Percentiles rank a stretch among this genome's conserved stretches.
These are phyloP conservation scores for Erpetoichthys calabaricus DNA, from an alignment of 2,797 vertebrate genomes.

Conservation along the genomic window DNA sequence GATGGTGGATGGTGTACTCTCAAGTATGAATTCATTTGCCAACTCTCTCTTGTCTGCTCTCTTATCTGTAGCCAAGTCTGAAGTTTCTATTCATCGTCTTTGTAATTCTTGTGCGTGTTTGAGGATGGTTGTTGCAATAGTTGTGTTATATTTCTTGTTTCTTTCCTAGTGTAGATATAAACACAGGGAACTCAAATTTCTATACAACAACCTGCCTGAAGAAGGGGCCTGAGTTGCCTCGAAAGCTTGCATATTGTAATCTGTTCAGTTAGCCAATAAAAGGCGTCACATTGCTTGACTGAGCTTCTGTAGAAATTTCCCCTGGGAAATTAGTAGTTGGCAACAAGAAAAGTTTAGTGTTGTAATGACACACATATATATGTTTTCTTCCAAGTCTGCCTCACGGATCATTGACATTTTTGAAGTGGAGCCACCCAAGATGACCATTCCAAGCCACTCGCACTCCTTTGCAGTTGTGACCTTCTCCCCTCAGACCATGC, in stretches of 20 bases:
- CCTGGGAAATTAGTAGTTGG: no score
- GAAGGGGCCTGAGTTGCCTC: no score
- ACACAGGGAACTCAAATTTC: no score
- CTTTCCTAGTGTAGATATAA: no score
- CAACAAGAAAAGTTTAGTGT: no score
- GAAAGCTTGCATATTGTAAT: no score
- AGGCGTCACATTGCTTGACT: no score
- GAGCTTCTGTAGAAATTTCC: no score
- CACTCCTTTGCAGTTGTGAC: conserved; percentile 38
- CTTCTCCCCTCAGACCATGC: conserved; percentile 48
- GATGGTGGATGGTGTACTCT: not conserved
- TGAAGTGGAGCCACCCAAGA: conserved; percentile 39
- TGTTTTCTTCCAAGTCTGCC: conserved; percentile 17
- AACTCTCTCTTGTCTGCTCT: not conserved
- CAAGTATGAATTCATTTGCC: no score
- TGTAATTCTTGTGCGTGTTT: not conserved
- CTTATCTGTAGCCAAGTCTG: not conserved
- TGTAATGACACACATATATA: not conserved
- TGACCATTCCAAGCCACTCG: conserved; percentile 43
- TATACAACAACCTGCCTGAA: no score
- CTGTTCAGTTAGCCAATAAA: no score
- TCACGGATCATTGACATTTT: conserved; percentile 35
- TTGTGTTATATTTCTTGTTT: not conserved
- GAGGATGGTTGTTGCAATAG: not conserved
- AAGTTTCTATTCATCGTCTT: not conserved